Conservation (phyloP, 1,140 invertebrate species). For the Thaumetopoea pityocampa region DNA sequence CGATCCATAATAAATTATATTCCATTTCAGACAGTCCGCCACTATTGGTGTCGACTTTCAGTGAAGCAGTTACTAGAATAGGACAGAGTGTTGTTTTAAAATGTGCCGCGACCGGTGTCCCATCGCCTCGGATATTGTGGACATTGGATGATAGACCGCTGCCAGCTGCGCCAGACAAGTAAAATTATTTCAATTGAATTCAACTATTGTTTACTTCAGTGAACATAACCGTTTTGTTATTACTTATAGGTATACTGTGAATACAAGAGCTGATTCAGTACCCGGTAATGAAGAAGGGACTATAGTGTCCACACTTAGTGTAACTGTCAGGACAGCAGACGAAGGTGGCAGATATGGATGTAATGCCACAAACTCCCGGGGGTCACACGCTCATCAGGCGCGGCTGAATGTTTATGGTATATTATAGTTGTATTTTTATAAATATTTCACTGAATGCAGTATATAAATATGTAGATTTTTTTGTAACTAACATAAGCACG, state of each 20-base stretch:
- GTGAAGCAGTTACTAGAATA: constrained; percentile 59
- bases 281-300: constrained; percentile 56
- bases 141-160: constrained; percentile 63
- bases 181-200: constrained; percentile 17
- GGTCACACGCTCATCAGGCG: constrained; percentile 61
- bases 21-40: constrained; percentile 68
- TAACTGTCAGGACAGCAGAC: constrained; percentile 59
- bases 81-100: constrained; percentile 60
- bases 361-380: constrained; percentile 61
- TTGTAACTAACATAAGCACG: too few species aligned
- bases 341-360: constrained; percentile 66
- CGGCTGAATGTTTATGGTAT: constrained; percentile 64
- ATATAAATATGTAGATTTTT: too few species aligned
- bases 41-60: constrained; percentile 59
- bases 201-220: constrained; percentile 6
- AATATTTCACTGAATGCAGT: not conserved
- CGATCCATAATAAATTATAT: not conserved
- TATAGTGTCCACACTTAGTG: constrained; percentile 62
- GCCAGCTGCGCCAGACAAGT: constrained; percentile 62
- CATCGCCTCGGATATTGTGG: constrained; percentile 58
- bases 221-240: not conserved
- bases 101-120: constrained; percentile 59
- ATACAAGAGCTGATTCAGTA: constrained; percentile 59
- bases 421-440: not conserved
- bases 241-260: constrained; percentile 55